phyloP scores from a whole-genome alignment of 2,797 vertebrate genomes.

The Moxostoma hubbsi region DNA sequence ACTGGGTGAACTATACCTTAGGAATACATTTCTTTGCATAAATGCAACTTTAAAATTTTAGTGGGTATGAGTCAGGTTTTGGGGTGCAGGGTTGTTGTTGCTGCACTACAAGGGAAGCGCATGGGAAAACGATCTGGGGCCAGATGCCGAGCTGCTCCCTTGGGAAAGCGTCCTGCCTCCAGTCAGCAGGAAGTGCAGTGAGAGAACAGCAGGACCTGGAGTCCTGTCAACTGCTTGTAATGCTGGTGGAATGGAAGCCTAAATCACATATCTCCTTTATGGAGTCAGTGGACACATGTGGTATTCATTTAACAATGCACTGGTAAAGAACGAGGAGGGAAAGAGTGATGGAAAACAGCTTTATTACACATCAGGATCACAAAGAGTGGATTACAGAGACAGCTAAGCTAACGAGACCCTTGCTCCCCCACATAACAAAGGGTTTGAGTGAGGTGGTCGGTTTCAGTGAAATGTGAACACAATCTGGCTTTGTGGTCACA shows the following conservation, averaged over 20 bases:
- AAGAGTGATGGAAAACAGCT: slow-evolving; percentile 75
- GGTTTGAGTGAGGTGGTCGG: slow-evolving; percentile 40
- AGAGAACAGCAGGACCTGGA: slow-evolving; percentile 71
- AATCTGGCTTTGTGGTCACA: slow-evolving; percentile 51
- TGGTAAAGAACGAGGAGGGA: slow-evolving; percentile 70
- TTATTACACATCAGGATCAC: slow-evolving; percentile 79
- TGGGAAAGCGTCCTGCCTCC: slow-evolving; percentile 79
- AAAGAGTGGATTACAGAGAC: slow-evolving; percentile 73
- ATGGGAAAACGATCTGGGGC: slow-evolving; percentile 88
- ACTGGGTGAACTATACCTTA: too few species aligned
- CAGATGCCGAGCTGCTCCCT: slow-evolving; percentile 85
- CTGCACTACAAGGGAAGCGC: slow-evolving; percentile 77
- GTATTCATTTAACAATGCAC: slow-evolving; percentile 79
- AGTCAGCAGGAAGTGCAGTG: slow-evolving; percentile 81
- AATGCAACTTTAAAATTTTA: not conserved
- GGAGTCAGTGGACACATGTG: slow-evolving; percentile 73
- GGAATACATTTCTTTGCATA: not conserved
- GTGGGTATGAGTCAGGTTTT: slow-evolving; percentile 26
- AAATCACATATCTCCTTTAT: slow-evolving; percentile 71
- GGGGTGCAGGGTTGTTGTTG: slow-evolving; percentile 74
- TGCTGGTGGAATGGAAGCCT: slow-evolving; percentile 69
- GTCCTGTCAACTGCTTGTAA: slow-evolving; percentile 74
- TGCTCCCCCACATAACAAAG: slow-evolving; percentile 60
- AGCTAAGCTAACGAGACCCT: slow-evolving; percentile 62
- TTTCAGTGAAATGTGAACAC: slow-evolving; percentile 46